Base-by-base conservation (phyloP, 2,113 vertebrate genomes). In the Melanotaenia duboulayi region DNA sequence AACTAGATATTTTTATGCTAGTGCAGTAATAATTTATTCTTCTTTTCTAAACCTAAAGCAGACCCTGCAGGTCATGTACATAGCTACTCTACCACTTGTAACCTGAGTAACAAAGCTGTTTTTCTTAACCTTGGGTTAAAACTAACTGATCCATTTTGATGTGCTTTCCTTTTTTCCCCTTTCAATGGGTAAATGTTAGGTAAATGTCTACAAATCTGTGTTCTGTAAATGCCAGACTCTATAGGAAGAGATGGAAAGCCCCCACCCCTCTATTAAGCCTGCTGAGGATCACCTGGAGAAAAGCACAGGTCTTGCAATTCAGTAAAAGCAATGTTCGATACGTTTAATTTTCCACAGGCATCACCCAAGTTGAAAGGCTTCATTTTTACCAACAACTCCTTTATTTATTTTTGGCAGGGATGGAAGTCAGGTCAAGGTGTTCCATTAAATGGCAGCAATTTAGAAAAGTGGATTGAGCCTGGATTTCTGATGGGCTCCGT, bases 361-460 rank as follows among this genome's bases (percentile, higher is more conserved):
- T 83, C 62, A 69, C 54, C 80, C 39, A 61, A 81, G 78, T 80
- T 82, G 65, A 71, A 83, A 77, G 55, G 79, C 73, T 84, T 87
- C 69, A 61, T 83, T 90, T 91, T 87, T 81, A 77, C 65, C 62
- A 80, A 83, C 74, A 75, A 69, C 77, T 80, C 85, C 74, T 90
- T 88, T 80, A 80, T 88, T 81, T 89, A 80, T 89, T 87, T 89
- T 89, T 74, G 68, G 76, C 84, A 83, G 52, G n/a, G 25, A 71
- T 50, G 69, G 84, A 87, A 87, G 90, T 68, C 77, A 44, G 85
- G 91, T 89, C 80, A 91, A 90, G 91, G 90, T 90, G 82, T 89
- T 92, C 84, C 85, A 89, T 90, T 89, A 90, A 83, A 86, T 72
- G 86, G 76, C 72, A 85, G 87, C 91, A 93, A 88, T 91, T 88